Evolutionary conservation across 2,797 vertebrate genomes (phyloP).

Genomic region (Muscicapa striata): DNA sequence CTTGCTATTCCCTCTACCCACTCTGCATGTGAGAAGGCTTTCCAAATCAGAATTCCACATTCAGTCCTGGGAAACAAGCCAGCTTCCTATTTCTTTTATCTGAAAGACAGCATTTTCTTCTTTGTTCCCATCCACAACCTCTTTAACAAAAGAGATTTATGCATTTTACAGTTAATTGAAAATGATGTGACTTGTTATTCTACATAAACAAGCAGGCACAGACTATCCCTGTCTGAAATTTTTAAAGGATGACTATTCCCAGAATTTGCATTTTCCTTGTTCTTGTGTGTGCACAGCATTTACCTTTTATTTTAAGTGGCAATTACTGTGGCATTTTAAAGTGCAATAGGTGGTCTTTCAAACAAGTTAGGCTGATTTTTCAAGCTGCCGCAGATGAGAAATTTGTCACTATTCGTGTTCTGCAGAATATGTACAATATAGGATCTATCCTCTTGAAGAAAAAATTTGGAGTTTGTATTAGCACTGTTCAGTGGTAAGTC

Average conservation of each 20-base stretch:
- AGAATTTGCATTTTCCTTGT: background rate
- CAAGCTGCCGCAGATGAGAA: background rate
- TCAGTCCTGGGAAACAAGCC: background rate
- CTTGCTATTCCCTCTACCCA: background rate
- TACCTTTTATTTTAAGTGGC: background rate
- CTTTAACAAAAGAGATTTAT: background rate
- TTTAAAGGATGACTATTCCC: background rate
- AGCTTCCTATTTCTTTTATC: background rate
- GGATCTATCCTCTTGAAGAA: background rate
- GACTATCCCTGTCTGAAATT: background rate
- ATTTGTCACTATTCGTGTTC: background rate
- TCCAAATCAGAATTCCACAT: background rate
- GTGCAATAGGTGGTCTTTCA: background rate
- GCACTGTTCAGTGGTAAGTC: background rate
- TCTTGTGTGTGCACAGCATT: background rate
- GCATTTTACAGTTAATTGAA: background rate
- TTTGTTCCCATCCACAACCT: background rate
- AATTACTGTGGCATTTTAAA: background rate
- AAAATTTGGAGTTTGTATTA: background rate
- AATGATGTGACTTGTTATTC: background rate
- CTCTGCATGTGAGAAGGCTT: background rate
- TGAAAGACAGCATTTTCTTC: background rate
- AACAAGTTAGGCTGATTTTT: background rate
- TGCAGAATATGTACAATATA: background rate
- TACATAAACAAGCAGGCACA: background rate